Conservation (phyloP, 2,888 invertebrate genomes). For the Ischnus inquisitorius region DNA sequence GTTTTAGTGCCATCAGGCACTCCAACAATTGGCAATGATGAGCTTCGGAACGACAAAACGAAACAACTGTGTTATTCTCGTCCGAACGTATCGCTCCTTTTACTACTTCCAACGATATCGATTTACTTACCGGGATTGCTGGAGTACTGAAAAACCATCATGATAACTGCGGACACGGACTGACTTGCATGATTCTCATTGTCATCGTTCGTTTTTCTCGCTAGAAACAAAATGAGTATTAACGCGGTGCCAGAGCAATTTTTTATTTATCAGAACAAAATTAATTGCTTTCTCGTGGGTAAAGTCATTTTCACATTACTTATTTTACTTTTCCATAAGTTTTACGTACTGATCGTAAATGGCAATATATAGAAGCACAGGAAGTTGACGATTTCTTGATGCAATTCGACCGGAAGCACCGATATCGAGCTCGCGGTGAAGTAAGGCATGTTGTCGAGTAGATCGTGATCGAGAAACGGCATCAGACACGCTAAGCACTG, state of each 20-base stretch:
- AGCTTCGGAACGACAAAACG: slow-evolving; percentile 86
- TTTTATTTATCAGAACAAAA: too few relatives aligned
- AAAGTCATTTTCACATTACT: too few relatives aligned
- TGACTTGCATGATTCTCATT: slow-evolving; percentile 93
- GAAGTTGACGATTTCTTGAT: slow-evolving; percentile 97
- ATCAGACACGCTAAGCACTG: slow-evolving; percentile 97
- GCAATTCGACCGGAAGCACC: slow-evolving; percentile 94
- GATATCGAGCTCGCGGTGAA: slow-evolving; percentile 97
- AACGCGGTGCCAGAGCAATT: not conserved
- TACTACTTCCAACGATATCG: slow-evolving; percentile 84
- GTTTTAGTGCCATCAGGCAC: slow-evolving; percentile 97
- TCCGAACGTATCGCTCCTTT: slow-evolving; percentile 68
- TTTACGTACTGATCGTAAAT: slow-evolving; percentile 94
- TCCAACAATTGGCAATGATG: slow-evolving; percentile 98
- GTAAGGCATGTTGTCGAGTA: slow-evolving; percentile 98
- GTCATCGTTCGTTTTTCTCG: slow-evolving; percentile 90
- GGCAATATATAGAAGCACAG: slow-evolving; percentile 98
- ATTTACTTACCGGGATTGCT: slow-evolving; percentile 92
- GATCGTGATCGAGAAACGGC: slow-evolving; percentile 98
- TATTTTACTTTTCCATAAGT: not conserved
- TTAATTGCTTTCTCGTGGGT: too few relatives aligned
- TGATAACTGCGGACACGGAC: slow-evolving; percentile 96
- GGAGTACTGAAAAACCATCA: slow-evolving; percentile 99
- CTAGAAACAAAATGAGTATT: slow-evolving; percentile 83
- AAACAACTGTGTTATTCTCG: not conserved